Evolutionary conservation across 1,140 invertebrate genomes (phyloP).

Genomic region (Ostrea denselamellosa): DNA sequence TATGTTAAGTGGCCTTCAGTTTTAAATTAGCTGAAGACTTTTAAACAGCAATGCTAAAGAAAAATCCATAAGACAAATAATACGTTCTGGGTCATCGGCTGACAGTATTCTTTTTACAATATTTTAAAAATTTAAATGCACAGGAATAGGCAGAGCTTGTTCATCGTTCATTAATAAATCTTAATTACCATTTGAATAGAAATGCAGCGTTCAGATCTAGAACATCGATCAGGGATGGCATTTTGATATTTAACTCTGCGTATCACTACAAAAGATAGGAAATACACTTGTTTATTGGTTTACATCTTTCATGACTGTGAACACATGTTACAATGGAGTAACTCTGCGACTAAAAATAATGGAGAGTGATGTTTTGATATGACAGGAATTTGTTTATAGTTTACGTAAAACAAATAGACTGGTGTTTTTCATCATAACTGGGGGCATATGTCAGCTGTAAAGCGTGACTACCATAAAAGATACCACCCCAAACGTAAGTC

Average conservation of each 20-base stretch:
- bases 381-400: background rate
- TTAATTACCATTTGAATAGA: constrained; percentile 26
- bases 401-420: background rate
- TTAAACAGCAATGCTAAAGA: background rate
- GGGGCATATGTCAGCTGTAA: constrained; percentile 20
- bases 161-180: constrained; percentile 23
- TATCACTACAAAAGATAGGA: background rate
- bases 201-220: background rate
- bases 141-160: background rate
- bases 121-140: background rate
- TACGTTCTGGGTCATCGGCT: background rate
- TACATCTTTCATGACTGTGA: no score
- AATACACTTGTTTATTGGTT: background rate
- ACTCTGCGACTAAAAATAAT: background rate
- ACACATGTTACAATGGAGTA: background rate
- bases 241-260: background rate
- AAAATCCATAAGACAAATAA: background rate
- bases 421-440: background rate
- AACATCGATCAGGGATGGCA: background rate
- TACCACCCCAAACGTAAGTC: background rate
- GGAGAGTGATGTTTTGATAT: constrained; percentile 21
- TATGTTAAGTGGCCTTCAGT: background rate
- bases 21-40: background rate
- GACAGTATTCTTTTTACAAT: background rate
- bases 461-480: background rate